A percentile compares a stretch with the other conserved stretches of the same genome.
These are phyloP conservation scores for Xanthorhoe spadicearia DNA, from an alignment of 2,888 invertebrate genomes.

Conservation along the genomic window DNA sequence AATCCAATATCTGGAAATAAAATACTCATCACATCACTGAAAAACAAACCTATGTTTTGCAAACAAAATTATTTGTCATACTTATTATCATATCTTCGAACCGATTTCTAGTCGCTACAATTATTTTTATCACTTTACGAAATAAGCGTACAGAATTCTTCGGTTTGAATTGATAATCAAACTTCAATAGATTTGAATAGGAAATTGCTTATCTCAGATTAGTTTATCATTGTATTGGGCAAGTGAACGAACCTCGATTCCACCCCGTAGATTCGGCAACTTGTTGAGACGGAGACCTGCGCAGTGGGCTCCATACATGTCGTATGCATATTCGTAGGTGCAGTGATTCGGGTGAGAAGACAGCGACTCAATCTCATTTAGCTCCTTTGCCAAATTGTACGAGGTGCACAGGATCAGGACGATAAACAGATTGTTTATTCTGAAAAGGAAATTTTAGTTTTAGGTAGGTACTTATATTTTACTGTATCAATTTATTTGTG, in stretches of 20 bases:
- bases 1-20: conserved; percentile 83
- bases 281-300: conserved; percentile 72
- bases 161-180: conserved; percentile 34
- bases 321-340: conserved; percentile 77
- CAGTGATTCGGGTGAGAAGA: conserved; percentile 71
- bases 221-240: conserved; percentile 42
- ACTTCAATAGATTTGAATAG: conserved; percentile 44
- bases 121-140: conserved; percentile 15
- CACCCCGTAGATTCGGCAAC: conserved; percentile 79
- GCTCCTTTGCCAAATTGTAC: conserved; percentile 54
- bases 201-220: conserved; percentile 42
- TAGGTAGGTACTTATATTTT: neutral
- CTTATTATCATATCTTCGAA: neutral
- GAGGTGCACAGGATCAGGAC: conserved; percentile 49
- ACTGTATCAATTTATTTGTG: no score
- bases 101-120: conserved; percentile 10
- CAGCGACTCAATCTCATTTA: conserved; percentile 71
- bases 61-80: neutral
- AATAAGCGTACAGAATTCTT: conserved; percentile 27
- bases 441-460: conserved; percentile 45
- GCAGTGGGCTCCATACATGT: conserved; percentile 85
- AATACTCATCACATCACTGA: neutral
- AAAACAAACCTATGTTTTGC: neutral
- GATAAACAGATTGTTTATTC: conserved; percentile 52
- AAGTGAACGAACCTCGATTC: conserved; percentile 78